phyloP scores from a whole-genome alignment of 2,797 vertebrate species.

The Caiman crocodilus region DNA sequence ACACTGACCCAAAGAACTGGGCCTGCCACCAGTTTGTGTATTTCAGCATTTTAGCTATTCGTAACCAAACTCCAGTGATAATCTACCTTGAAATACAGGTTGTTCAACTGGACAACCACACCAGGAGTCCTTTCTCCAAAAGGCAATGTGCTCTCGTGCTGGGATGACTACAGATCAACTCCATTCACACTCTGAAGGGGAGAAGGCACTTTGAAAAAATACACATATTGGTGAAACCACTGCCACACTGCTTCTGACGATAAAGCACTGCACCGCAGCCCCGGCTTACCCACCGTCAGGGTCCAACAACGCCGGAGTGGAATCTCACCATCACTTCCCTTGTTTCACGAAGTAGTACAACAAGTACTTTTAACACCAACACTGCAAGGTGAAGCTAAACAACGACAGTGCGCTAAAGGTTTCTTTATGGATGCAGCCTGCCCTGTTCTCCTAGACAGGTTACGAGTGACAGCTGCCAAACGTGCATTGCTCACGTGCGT shows the following conservation, averaged over 20 bases:
- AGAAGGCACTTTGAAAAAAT: neutral
- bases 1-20: no score
- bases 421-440: constrained; percentile 39
- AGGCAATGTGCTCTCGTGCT: constrained; percentile 19
- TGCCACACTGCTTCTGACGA: neutral
- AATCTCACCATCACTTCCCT: rapidly evolving
- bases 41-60: constrained; percentile 4
- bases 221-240: neutral
- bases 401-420: constrained; percentile 54
- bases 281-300: neutral
- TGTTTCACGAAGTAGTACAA: neutral
- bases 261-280: neutral
- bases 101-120: neutral
- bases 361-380: rapidly evolving
- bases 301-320: neutral
- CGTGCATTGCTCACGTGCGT: rapidly evolving
- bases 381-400: neutral
- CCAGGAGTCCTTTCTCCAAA: neutral
- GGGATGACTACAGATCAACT: neutral
- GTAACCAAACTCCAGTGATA: neutral
- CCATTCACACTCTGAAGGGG: neutral
- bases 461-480: neutral
- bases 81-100: neutral
- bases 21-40: neutral
- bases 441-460: neutral